phyloP scores from a whole-genome alignment of 2,797 vertebrate species.

The Remorina albescens region DNA sequence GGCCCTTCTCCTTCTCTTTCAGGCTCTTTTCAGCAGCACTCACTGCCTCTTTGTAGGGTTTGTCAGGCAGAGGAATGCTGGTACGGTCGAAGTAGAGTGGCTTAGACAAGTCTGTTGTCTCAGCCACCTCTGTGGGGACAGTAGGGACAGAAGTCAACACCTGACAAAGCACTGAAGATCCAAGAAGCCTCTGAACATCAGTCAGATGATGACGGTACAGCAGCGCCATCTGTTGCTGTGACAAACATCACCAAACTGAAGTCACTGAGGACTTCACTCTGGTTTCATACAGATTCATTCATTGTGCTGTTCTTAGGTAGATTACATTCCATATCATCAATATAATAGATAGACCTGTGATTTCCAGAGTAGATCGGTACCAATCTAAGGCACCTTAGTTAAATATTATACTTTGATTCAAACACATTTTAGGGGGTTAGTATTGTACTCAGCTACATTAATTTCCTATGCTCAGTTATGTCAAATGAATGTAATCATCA shows the following conservation, averaged over 20 bases:
- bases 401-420: not conserved
- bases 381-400: not conserved
- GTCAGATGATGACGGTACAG: not conserved
- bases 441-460: too few relatives aligned
- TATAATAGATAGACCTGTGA: too few relatives aligned
- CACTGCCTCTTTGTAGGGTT: slow-evolving; percentile 78
- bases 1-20: slow-evolving; percentile 90
- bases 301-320: too few relatives aligned
- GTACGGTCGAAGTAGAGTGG: slow-evolving; percentile 82
- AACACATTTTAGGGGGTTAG: not conserved
- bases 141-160: not conserved
- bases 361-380: not conserved
- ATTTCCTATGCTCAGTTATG: too few relatives aligned
- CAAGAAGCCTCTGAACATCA: not conserved
- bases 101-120: slow-evolving; percentile 79
- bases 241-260: not conserved
- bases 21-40: slow-evolving; percentile 80
- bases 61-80: slow-evolving; percentile 86
- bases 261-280: not conserved
- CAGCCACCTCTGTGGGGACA: slow-evolving; percentile 62
- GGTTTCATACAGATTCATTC: too few relatives aligned
- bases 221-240: slow-evolving; percentile 50
- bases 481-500: too few relatives aligned
- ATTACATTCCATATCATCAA: too few relatives aligned
- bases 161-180: not conserved